phyloP scores from a whole-genome alignment of 2,888 invertebrate genomes.

The Archips crataeganus region DNA sequence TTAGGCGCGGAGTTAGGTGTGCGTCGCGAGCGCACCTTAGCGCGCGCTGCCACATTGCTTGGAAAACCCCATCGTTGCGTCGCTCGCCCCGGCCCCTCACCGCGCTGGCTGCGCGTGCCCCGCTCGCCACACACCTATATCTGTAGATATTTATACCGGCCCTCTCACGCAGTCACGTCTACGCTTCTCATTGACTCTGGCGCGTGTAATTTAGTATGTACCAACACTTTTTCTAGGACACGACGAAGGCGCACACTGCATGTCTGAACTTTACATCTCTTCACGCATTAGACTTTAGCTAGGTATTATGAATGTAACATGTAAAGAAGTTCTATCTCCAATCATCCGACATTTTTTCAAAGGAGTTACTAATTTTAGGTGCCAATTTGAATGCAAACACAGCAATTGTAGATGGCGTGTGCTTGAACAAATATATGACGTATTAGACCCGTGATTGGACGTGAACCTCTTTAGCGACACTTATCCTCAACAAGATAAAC shows the following conservation, averaged over 20 bases:
- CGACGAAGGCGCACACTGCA: too few species aligned
- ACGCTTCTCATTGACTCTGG: constrained; percentile 20
- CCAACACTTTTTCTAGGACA: constrained; percentile 4
- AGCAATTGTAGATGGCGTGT: constrained; percentile 3
- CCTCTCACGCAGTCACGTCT: constrained; percentile 26
- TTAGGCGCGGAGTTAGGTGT: constrained; percentile 65
- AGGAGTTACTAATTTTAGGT: not conserved
- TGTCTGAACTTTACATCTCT: not conserved
- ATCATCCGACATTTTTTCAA: constrained; percentile 3
- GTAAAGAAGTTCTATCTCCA: not conserved
- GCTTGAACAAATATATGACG: constrained; percentile 13
- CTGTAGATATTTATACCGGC: constrained; percentile 32
- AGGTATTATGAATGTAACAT: not conserved
- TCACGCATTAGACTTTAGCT: not conserved
- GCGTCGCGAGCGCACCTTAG: constrained; percentile 54
- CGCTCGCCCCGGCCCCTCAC: constrained; percentile 49
- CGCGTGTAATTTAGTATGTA: constrained; percentile 2
- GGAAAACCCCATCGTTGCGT: constrained; percentile 77
- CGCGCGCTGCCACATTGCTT: constrained; percentile 68
- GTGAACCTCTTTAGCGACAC: not conserved
- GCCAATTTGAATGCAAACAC: constrained; percentile 9
- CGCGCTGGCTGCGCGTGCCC: constrained; percentile 47
- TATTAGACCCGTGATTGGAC: constrained; percentile 5
- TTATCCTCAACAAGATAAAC: constrained; percentile 12
- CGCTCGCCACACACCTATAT: constrained; percentile 36